Percentiles rank a stretch among this genome's conserved stretches.
These are phyloP conservation scores for Amiota mariae DNA, from an alignment of 2,888 invertebrate species.

Conservation along the genomic window DNA sequence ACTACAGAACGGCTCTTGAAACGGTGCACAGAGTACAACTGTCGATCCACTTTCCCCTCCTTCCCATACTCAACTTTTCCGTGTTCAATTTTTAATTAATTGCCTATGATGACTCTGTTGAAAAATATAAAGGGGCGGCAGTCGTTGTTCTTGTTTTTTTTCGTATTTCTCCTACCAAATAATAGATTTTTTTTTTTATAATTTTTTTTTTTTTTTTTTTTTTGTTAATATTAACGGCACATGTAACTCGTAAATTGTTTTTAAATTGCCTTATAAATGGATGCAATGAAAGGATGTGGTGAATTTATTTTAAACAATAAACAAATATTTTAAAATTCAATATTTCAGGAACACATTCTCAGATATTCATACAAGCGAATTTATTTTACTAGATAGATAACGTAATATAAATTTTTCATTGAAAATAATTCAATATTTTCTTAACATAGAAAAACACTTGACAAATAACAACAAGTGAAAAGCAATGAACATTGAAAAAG, in stretches of 20 bases:
- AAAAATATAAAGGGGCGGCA: slow-evolving; percentile 45
- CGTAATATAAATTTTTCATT: slow-evolving; percentile 59
- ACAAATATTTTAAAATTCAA: background rate
- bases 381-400: background rate
- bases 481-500: background rate
- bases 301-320: slow-evolving; percentile 33
- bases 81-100: slow-evolving; percentile 60
- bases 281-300: slow-evolving; percentile 49
- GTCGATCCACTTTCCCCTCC: background rate
- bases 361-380: no score
- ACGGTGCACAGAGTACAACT: slow-evolving; percentile 4
- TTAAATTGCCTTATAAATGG: slow-evolving; percentile 65
- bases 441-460: background rate
- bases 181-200: no score
- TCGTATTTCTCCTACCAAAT: background rate
- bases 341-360: no score
- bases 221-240: slow-evolving; percentile 66
- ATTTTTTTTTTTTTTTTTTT: background rate
- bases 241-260: slow-evolving; percentile 65
- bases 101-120: slow-evolving; percentile 67
- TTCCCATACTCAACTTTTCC: background rate
- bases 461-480: background rate
- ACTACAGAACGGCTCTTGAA: slow-evolving; percentile 35
- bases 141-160: slow-evolving; percentile 3
- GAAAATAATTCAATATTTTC: slow-evolving; percentile 53